phyloP scores from a whole-genome alignment of 2,113 vertebrate species.

The Entelurus aequoreus region DNA sequence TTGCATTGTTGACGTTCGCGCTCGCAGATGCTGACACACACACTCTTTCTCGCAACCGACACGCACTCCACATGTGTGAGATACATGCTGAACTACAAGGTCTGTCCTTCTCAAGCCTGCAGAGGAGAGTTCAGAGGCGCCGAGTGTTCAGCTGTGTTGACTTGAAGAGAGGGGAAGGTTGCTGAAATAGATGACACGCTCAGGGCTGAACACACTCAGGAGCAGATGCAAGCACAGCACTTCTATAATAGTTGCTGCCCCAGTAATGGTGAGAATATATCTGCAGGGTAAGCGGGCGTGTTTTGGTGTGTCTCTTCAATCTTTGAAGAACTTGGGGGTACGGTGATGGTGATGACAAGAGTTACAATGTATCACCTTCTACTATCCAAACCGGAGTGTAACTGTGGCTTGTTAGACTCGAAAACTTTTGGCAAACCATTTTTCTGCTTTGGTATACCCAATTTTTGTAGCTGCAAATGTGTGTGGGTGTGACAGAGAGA shows the following conservation, averaged over 20 bases:
- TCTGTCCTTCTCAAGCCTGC: conserved; percentile 33
- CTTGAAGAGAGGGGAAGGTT: conserved; percentile 60
- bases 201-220: conserved; percentile 60
- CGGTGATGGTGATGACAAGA: not conserved
- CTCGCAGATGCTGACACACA: conserved; percentile 14
- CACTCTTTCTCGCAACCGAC: conserved; percentile 10
- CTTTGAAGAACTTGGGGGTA: not conserved
- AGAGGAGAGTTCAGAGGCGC: conserved; percentile 52
- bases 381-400: not conserved
- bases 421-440: too few species aligned
- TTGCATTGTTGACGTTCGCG: conserved; percentile 13
- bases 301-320: conserved; percentile 21
- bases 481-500: not conserved
- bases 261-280: conserved; percentile 65
- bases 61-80: not conserved
- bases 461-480: not conserved
- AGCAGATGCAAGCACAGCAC: conserved; percentile 67
- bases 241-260: conserved; percentile 68
- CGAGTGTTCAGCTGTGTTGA: conserved; percentile 45
- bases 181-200: conserved; percentile 68
- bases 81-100: conserved; percentile 28
- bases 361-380: not conserved
- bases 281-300: conserved; percentile 44
- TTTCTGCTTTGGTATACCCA: too few species aligned
- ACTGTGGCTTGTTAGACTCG: not conserved